Evolutionary conservation across 2,888 invertebrate genomes (phyloP).

Genomic region (Troides oblongomaculatus): DNA sequence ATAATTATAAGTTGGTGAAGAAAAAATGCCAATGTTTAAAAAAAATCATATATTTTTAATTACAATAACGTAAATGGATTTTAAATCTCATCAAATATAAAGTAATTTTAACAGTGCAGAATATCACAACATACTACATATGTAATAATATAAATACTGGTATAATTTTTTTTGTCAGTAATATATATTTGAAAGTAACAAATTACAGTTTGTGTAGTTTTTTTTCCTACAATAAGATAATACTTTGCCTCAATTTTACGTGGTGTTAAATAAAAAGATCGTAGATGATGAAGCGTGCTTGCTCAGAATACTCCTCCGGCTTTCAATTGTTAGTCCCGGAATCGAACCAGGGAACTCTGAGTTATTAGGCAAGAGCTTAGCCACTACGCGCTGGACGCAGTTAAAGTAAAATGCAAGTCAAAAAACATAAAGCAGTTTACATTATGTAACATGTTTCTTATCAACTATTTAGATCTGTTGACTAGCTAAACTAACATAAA

Average conservation of each 20-base stretch:
- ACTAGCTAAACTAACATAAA: conserved; percentile 22
- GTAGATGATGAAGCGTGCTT: too few species aligned
- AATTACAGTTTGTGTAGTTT: background rate
- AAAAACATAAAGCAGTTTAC: conserved; percentile 13
- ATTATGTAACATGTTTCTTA: conserved; percentile 21
- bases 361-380: too few species aligned
- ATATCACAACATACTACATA: conserved; percentile 27
- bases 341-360: too few species aligned
- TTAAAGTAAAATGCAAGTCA: background rate
- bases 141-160: conserved; percentile 2
- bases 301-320: too few species aligned
- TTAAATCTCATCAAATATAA: conserved; percentile 12
- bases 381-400: background rate
- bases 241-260: too few species aligned
- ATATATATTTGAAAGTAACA: background rate
- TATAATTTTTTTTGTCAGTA: background rate
- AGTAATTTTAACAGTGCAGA: conserved; percentile 15
- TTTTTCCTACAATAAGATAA: too few species aligned
- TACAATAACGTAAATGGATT: conserved; percentile 16
- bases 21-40: background rate
- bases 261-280: too few species aligned
- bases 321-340: too few species aligned
- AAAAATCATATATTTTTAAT: background rate
- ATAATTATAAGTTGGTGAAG: too few species aligned
- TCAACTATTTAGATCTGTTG: conserved; percentile 25